Evolutionary conservation across 2,888 invertebrate species (phyloP), one percentile per base, ranked within the genome.

Genomic region (Tachina fera): DNA sequence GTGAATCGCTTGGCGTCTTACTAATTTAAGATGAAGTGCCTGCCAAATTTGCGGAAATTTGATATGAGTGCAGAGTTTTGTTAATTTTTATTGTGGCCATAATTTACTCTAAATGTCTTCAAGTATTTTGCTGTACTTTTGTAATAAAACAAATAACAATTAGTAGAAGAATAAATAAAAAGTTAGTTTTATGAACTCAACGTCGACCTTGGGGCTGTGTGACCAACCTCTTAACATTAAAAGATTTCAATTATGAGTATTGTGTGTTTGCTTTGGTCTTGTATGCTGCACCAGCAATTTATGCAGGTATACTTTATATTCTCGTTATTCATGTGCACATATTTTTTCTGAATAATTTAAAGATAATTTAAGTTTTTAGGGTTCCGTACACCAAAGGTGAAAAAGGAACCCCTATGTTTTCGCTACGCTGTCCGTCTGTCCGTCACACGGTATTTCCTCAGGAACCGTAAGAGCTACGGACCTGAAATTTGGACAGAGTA

Each of bases 141-240:
- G 22, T 31, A 56, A 56, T 43, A 56, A 56, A 65, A 78, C 60
- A 68, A 78, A 78, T 45, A 70, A 78, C 60, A 78, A 78, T 78
- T 78, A 68, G 74, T 19, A 3, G n/a, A n/a, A 61, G 60, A 51
- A 65, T 43, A 70, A 78, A 78, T 60, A 61, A 22, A 8, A 49
- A 16, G 16, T 65, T 49, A 45, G 0, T 31, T 31, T 14, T 39
- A 5, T 65, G 10, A 16, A 39, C 43, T 10, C 6, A 56, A 31
- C 10, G 65, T 43, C 31, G 1, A 1, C 16, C 77, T 61, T 49
- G 3, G 11, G 77, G 77, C 68, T 77, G 68, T 77, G 5, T 70
- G 60, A 14, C 43, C 78, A 51, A 41, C 13, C 58, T 53, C 41
- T 45, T 16, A 51, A 43, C 51, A 43, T 41, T 51, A 39, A 39